Conservation (phyloP, 1,140 invertebrate genomes). For the Melipona quadrifasciata region DNA sequence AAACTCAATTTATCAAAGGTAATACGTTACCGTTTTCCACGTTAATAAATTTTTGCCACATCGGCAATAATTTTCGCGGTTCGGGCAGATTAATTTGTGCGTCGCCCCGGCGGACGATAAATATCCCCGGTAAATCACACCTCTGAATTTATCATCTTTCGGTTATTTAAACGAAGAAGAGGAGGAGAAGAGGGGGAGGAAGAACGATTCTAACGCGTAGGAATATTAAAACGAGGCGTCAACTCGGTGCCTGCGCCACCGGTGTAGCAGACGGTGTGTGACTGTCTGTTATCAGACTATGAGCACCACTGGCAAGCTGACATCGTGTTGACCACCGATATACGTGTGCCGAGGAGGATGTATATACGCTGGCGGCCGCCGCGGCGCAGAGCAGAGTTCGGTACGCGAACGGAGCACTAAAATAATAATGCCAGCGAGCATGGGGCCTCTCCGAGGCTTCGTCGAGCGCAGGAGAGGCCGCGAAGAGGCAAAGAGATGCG, state of each 20-base stretch:
- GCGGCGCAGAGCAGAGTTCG: constrained; percentile 44
- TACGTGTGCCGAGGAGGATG: constrained; percentile 43
- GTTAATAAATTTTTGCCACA: constrained; percentile 46
- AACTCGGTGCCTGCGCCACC: background rate
- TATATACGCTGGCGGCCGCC: constrained; percentile 23
- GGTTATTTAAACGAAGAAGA: constrained; percentile 1
- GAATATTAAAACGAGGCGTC: constrained; percentile 45
- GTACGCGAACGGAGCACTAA: constrained; percentile 60
- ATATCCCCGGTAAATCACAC: constrained; percentile 47
- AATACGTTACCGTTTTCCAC: constrained; percentile 41
- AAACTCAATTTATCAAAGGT: constrained; percentile 48
- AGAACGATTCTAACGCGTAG: constrained; percentile 23
- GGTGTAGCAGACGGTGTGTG: background rate
- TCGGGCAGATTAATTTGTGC: constrained; percentile 57
- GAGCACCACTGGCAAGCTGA: constrained; percentile 54
- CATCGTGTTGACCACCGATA: constrained; percentile 42
- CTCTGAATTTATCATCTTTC: constrained; percentile 45
- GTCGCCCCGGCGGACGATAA: constrained; percentile 38
- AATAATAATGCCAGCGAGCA: constrained; percentile 68
- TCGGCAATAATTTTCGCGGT: constrained; percentile 50
- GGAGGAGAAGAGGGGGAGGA: background rate
- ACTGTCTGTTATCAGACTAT: background rate
- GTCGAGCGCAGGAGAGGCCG: constrained; percentile 49
- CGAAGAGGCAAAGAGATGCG: constrained; percentile 52
- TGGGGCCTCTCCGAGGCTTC: constrained; percentile 40